These are phyloP conservation scores for Mustelus asterias DNA, from an alignment of 2,113 vertebrate species.

Conservation along the genomic window DNA sequence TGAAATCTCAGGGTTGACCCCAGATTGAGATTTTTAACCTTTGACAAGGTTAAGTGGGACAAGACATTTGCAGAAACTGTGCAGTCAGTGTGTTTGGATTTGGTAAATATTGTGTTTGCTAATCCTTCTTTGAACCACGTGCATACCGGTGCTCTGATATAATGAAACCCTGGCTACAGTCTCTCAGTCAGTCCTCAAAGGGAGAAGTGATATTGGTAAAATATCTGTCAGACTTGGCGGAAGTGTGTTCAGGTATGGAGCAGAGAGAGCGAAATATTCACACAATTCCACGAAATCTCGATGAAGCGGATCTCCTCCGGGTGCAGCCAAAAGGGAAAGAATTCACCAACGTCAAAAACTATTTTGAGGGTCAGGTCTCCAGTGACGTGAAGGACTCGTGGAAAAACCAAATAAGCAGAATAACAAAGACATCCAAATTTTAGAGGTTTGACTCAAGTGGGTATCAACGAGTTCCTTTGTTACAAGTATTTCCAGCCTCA, in stretches of 20 bases:
- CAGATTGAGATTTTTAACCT: not conserved
- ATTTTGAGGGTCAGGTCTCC: slow-evolving; percentile 6
- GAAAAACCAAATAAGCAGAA: slow-evolving; percentile 24
- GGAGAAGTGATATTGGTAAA: too few relatives aligned
- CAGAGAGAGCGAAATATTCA: not conserved
- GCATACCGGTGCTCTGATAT: not conserved
- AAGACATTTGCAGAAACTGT: not conserved
- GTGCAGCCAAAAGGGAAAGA: not conserved
- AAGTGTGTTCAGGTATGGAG: too few relatives aligned
- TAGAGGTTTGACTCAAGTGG: not conserved
- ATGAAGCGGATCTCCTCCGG: not conserved
- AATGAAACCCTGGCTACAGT: not conserved
- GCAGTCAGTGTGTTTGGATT: not conserved
- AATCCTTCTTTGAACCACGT: not conserved
- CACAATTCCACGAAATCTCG: not conserved
- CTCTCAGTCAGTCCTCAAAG: not conserved
- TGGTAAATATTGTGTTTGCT: not conserved
- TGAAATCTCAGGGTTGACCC: not conserved
- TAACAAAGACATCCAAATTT: not conserved
- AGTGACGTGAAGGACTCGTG: not conserved
- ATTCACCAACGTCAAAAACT: slow-evolving; percentile 31
- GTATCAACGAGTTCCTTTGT: not conserved
- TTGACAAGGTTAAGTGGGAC: slow-evolving; percentile 23
- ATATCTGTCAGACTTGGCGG: not conserved
- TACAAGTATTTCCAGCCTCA: not conserved